Conservation (phyloP, 2,113 vertebrate species). For the Xenopus laevis region DNA sequence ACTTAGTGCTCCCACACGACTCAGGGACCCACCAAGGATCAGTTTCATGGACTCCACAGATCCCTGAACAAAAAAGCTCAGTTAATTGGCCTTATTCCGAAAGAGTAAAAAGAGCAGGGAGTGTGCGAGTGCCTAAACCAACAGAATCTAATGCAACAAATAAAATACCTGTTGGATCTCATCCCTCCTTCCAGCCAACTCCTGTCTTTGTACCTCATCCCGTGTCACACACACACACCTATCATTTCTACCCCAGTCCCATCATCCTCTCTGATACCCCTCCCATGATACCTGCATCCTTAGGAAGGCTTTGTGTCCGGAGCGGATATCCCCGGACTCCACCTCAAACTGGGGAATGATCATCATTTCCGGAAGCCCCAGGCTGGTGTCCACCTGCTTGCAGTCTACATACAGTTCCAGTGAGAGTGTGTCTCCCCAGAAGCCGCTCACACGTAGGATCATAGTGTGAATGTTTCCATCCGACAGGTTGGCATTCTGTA, state of each 20-base stretch:
- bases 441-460: conserved; percentile 80
- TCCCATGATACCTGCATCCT: conserved; percentile 76
- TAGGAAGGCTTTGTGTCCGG: conserved; percentile 80
- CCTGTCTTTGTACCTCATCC: too few relatives aligned
- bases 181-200: too few relatives aligned
- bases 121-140: too few relatives aligned
- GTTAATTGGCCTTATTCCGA: too few relatives aligned
- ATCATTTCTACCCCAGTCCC: too few relatives aligned
- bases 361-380: conserved; percentile 72
- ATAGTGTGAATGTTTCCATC: conserved; percentile 81
- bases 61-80: conserved; percentile 63
- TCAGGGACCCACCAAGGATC: conserved; percentile 84
- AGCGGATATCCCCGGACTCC: conserved; percentile 76
- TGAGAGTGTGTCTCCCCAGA: conserved; percentile 67
- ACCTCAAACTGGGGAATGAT: conserved; percentile 75
- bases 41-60: conserved; percentile 83
- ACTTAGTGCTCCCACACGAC: conserved; percentile 78
- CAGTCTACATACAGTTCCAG: conserved; percentile 90
- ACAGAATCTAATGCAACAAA: too few relatives aligned
- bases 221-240: too few relatives aligned
- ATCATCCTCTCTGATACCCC: not conserved
- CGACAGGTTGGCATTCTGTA: conserved; percentile 80
- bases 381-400: conserved; percentile 78
- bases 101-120: too few relatives aligned
- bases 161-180: too few relatives aligned